Evolutionary conservation across 2,113 vertebrate species (phyloP), one percentile per base, ranked within the genome.

Genomic region (Melanostigma gelatinosum): DNA sequence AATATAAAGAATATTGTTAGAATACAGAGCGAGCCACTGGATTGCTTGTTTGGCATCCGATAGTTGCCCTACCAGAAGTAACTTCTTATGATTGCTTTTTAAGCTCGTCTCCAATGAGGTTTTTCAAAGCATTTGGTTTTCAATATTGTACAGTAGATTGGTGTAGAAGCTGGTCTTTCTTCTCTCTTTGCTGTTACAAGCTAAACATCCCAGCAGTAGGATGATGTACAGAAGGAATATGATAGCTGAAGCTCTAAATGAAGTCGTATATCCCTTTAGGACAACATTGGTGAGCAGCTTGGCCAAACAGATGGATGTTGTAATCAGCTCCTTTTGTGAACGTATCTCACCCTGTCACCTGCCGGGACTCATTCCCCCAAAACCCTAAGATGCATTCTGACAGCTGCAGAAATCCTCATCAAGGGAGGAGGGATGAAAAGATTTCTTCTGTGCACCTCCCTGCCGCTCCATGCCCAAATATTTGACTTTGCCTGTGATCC

Each of bases 401-500:
- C 91, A 93, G 93, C 88, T 90, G 91, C 91, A 91, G 69, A 87
- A 92, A 92, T 86, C 86, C 83, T 88, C 88, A 76, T 91, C 85
- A 84, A 77, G 63, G 72, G 76, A 69, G 67, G 36, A 60, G 73
- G 89, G 85, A 92, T 93, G 85, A 93, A 94, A 92, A 86, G 83
- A 88, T 89, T 86, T 86, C 82, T 82, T 86, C 81, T 77, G 77
- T 68, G 81, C 86, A 86, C 88, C 89, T 87, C 87, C 91, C 87
- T 44, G 46, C 42, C 61, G 72, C 77, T 87, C 84, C 72, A 83
- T 77, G 84, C 73, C 87, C 88, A 93, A 94, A 95, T 92, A 94
- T 94, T 93, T 93, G 93, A 93, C 88, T 93, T 83, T 83, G 87
- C 83, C 78, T 92, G 87, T 93, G 92, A 94, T 94, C 91, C 57